Percentiles rank a stretch among this genome's conserved stretches.
Evolutionary conservation across 2,797 vertebrate species (phyloP).

Genomic region (Crocodylus rhombifer): DNA sequence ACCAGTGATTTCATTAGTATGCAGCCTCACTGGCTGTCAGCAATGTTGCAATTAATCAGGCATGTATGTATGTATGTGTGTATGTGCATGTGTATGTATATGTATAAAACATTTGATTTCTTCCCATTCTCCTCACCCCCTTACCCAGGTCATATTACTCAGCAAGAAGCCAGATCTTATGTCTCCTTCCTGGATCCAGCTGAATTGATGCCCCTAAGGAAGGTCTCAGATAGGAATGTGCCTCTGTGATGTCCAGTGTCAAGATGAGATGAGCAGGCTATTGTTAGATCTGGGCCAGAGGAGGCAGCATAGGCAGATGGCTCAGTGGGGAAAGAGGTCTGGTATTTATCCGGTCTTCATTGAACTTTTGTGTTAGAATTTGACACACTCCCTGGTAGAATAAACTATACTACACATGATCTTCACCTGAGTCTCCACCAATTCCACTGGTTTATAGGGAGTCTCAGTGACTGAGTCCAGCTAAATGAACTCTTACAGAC

Average conservation of each 20-base stretch:
- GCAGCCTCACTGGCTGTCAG: background rate
- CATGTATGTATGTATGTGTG: rapidly evolving
- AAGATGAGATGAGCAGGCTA: background rate
- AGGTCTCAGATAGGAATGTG: background rate
- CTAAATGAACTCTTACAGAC: background rate
- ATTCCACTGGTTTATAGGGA: background rate
- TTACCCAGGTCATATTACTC: conserved; percentile 22
- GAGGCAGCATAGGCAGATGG: background rate
- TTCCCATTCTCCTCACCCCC: background rate
- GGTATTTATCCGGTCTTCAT: background rate
- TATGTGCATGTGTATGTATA: rapidly evolving
- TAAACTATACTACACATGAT: background rate
- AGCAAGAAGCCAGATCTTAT: background rate
- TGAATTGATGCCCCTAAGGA: background rate
- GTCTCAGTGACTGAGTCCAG: background rate
- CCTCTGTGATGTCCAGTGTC: background rate
- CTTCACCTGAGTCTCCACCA: background rate
- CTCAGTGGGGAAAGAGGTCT: background rate
- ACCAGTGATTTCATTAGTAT: background rate
- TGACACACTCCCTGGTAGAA: background rate
- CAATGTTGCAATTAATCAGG: background rate
- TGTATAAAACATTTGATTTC: background rate
- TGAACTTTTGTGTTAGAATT: background rate
- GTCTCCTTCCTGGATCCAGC: background rate
- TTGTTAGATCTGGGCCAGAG: background rate